Conservation (phyloP, 2,797 vertebrate genomes). For the Schizopygopsis pylzovi region DNA sequence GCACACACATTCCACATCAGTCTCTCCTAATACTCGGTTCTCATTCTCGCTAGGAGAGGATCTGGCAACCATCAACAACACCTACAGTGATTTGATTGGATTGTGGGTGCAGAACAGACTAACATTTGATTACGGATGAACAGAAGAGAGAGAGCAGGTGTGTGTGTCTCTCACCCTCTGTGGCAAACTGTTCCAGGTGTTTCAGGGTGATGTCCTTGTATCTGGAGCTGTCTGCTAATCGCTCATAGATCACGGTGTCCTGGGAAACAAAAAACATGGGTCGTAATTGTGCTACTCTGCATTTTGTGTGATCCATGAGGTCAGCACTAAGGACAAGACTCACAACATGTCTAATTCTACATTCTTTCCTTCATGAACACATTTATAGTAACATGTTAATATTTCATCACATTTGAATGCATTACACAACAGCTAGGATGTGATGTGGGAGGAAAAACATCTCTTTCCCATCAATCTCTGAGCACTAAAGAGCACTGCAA, state of each 20-base stretch:
- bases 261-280: slow-evolving; percentile 66
- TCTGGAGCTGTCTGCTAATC: slow-evolving; percentile 93
- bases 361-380: not conserved
- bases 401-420: slow-evolving; percentile 8
- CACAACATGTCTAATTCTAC: slow-evolving; percentile 11
- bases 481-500: not conserved
- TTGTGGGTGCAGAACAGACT: slow-evolving; percentile 1
- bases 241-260: slow-evolving; percentile 98
- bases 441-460: not conserved
- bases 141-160: no score
- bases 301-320: not conserved
- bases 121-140: slow-evolving; percentile 2
- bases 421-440: slow-evolving; percentile 24
- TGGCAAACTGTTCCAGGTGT: slow-evolving; percentile 98
- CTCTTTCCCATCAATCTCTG: not conserved
- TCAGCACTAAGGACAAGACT: not conserved
- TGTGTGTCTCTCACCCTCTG: slow-evolving; percentile 85
- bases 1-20: not conserved
- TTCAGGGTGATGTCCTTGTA: slow-evolving; percentile 98
- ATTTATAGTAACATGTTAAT: slow-evolving; percentile 11
- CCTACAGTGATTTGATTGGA: slow-evolving; percentile 13
- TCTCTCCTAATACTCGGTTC: not conserved
- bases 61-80: slow-evolving; percentile 20
- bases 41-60: not conserved
- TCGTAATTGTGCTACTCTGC: slow-evolving; percentile 30